A percentile compares a stretch with the other conserved stretches of the same genome.
phyloP scores from a whole-genome alignment of 2,113 vertebrate species.

The Engraulis encrasicolus region DNA sequence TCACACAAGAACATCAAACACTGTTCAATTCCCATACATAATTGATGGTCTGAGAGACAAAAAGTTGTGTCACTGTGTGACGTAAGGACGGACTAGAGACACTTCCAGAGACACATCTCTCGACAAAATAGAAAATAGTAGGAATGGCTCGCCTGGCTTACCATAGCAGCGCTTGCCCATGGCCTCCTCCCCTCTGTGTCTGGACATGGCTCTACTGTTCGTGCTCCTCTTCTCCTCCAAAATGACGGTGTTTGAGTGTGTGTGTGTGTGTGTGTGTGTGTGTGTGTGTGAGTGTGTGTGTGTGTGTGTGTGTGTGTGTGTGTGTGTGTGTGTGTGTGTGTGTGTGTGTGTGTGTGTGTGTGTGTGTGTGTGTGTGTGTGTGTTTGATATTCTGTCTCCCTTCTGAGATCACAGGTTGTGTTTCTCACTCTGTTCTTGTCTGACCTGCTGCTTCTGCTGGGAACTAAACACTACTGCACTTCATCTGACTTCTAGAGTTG shows the following conservation, averaged over 20 bases:
- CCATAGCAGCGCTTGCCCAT: slow-evolving; percentile 30
- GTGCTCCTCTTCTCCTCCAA: not conserved
- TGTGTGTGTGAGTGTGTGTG: no score
- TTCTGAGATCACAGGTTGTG: not conserved
- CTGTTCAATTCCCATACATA: no score
- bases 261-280: no score
- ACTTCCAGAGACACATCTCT: not conserved
- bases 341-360: not conserved
- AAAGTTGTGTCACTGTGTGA: no score
- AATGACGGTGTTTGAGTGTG: not conserved
- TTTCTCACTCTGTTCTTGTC: not conserved
- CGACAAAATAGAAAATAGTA: not conserved
- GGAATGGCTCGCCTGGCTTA: slow-evolving; percentile 33
- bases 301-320: no score
- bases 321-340: no score
- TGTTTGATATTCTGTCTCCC: not conserved
- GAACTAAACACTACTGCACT: not conserved
- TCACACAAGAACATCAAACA: not conserved
- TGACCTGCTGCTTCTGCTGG: not conserved
- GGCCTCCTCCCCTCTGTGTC: not conserved
- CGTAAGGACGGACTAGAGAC: no score
- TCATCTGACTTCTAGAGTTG: not conserved
- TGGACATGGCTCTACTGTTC: slow-evolving; percentile 38
- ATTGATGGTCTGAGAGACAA: no score
- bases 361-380: not conserved